phyloP scores from a whole-genome alignment of 53 echinoderm and acorn worm species.

The Hippasteria phrygiana region DNA sequence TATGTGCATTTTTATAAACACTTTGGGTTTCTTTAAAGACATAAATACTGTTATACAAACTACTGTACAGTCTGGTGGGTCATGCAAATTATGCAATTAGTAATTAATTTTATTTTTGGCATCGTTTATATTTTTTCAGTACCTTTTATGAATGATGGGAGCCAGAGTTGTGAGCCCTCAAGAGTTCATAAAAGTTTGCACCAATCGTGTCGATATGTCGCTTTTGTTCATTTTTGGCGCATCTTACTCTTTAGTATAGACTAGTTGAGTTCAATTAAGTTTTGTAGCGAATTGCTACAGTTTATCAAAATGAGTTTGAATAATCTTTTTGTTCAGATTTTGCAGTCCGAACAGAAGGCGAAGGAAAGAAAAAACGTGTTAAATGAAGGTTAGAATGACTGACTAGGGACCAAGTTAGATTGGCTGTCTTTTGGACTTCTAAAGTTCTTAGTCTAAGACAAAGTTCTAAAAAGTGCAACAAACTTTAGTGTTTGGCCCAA shows the following conservation, averaged over 20 bases:
- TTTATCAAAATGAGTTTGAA: conserved; percentile 77
- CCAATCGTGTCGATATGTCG: conserved; percentile 8
- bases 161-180: conserved; percentile 42
- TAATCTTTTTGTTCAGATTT: conserved; percentile 87
- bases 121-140: not conserved
- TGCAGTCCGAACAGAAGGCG: conserved; percentile 93
- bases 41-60: too few species aligned
- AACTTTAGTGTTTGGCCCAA: not conserved
- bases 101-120: too few species aligned
- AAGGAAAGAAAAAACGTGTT: conserved; percentile 78
- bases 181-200: conserved; percentile 47
- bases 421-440: too few species aligned
- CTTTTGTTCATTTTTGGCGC: not conserved
- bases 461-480: too few species aligned
- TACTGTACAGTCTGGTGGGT: too few species aligned
- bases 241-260: too few species aligned
- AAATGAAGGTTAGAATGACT: conserved; percentile 91
- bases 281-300: not conserved
- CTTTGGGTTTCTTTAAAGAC: too few species aligned
- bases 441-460: too few species aligned
- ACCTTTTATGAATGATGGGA: not conserved
- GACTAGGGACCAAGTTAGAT: too few species aligned
- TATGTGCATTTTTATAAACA: not conserved
- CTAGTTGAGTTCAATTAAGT: not conserved
- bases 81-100: too few species aligned